These are phyloP conservation scores for Eublepharis macularius DNA, from an alignment of 2,113 vertebrate genomes.

Conservation along the genomic window DNA sequence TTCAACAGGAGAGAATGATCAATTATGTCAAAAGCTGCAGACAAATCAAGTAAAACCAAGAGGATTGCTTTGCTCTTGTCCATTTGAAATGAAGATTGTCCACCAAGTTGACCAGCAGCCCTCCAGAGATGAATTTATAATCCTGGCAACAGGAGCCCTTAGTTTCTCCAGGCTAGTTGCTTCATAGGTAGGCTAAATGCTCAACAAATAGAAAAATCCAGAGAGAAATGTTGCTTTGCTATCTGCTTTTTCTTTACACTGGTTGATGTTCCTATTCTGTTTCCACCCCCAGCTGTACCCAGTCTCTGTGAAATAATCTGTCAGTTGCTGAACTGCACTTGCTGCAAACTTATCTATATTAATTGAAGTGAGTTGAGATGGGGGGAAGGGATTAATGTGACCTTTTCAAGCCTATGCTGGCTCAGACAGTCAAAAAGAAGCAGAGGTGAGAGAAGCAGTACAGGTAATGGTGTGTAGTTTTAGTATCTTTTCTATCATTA, in stretches of 20 bases:
- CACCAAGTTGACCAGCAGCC: no score
- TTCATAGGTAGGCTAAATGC: neutral
- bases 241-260: conserved; percentile 24
- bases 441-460: conserved; percentile 68
- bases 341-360: conserved; percentile 71
- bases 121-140: no score
- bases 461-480: conserved; percentile 69
- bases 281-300: conserved; percentile 15
- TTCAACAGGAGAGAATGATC: no score
- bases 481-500: conserved; percentile 56
- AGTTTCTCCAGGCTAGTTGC: neutral
- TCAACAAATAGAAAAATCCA: neutral
- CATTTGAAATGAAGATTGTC: no score
- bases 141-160: no score
- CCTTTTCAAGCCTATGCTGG: conserved; percentile 65
- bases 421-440: conserved; percentile 68
- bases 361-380: conserved; percentile 62
- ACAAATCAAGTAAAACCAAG: no score
- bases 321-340: conserved; percentile 56
- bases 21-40: no score
- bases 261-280: conserved; percentile 23
- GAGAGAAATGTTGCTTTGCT: neutral
- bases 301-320: conserved; percentile 40
- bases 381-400: conserved; percentile 68
- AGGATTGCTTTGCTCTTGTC: no score